Evolutionary conservation across 2,888 invertebrate species (phyloP).

Genomic region (Sarcophaga caerulescens): DNA sequence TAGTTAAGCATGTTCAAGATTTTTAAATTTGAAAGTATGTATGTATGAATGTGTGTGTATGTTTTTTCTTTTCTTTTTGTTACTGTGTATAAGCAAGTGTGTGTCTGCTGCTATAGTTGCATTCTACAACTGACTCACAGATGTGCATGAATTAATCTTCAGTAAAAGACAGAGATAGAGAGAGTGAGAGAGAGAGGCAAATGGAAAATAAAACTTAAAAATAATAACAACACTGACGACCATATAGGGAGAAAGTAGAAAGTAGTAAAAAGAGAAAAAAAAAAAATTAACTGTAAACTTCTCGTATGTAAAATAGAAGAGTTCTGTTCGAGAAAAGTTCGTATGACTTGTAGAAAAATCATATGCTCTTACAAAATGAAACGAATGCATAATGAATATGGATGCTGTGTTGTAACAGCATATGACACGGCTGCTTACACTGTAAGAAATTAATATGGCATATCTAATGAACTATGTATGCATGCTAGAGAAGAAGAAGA

Average conservation of each 20-base stretch:
- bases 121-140: slow-evolving; percentile 9
- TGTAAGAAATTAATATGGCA: background rate
- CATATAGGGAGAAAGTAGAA: background rate
- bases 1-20: slow-evolving; percentile 41
- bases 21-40: slow-evolving; percentile 27
- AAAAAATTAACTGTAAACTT: background rate
- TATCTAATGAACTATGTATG: background rate
- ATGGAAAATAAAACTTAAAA: background rate
- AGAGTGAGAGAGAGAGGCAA: background rate
- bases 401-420: background rate
- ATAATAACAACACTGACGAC: background rate
- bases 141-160: slow-evolving; percentile 14
- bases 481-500: no score
- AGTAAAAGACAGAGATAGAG: background rate
- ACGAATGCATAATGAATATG: background rate
- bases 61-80: background rate
- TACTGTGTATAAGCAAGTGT: background rate
- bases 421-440: background rate
- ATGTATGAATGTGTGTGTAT: slow-evolving; percentile 18
- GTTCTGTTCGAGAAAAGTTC: background rate
- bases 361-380: background rate
- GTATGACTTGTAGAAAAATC: background rate
- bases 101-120: background rate
- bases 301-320: background rate
- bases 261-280: background rate